Evolutionary conservation across 2,888 invertebrate species (phyloP).

Genomic region (Aphrophora alni): DNA sequence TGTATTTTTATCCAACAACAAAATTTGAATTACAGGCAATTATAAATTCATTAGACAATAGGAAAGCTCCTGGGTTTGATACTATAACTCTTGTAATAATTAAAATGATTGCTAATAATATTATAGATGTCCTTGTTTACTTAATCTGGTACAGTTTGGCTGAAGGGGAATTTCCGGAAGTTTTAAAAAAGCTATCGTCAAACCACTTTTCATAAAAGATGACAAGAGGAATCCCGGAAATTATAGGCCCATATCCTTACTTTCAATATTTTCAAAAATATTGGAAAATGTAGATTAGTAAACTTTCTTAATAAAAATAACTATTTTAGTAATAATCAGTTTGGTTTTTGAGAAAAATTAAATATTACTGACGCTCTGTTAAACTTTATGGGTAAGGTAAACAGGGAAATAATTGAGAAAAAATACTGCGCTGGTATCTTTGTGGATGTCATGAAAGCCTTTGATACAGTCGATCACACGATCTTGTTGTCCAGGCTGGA

Average conservation of each 20-base stretch:
- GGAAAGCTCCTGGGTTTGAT: too few relatives aligned
- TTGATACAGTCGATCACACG: constrained; percentile 12
- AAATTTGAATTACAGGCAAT: too few relatives aligned
- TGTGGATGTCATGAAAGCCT: not conserved
- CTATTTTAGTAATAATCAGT: not conserved
- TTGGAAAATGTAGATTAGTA: constrained; percentile 9
- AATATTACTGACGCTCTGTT: not conserved
- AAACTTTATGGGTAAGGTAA: not conserved
- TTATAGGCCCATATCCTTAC: not conserved
- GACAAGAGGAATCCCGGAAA: not conserved
- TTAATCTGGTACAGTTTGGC: too few relatives aligned
- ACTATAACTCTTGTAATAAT: too few relatives aligned
- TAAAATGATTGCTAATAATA: too few relatives aligned
- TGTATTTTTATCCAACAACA: too few relatives aligned
- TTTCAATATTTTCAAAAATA: constrained; percentile 7
- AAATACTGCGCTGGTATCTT: constrained; percentile 10
- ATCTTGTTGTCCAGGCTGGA: not conserved
- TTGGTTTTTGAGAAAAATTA: not conserved
- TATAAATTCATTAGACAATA: too few relatives aligned
- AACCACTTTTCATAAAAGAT: constrained; percentile 7
- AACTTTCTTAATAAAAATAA: not conserved
- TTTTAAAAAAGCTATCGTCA: not conserved
- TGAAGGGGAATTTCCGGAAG: constrained; percentile 7
- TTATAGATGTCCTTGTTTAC: too few relatives aligned
- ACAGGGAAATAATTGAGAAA: not conserved